A percentile compares a stretch with the other conserved stretches of the same genome.
Conservation (phyloP, 2,113 vertebrate species). For the Monopterus albus region DNA sequence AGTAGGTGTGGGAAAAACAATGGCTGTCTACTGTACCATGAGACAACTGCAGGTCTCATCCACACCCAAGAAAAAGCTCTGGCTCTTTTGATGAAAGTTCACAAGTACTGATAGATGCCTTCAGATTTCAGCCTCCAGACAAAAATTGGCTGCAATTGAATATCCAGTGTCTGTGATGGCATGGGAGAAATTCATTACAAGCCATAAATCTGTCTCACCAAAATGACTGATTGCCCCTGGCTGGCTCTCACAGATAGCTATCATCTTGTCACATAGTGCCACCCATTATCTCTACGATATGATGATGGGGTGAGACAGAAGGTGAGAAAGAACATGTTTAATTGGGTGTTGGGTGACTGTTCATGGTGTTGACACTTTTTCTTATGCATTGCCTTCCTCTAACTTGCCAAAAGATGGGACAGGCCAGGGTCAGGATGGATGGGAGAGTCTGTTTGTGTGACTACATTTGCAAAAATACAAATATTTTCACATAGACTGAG, state of each 20-base stretch:
- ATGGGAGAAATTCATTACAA: conserved; percentile 76
- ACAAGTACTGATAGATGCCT: background rate
- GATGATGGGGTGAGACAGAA: conserved; percentile 32
- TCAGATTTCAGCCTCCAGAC: conserved; percentile 44
- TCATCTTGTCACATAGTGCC: conserved; percentile 55
- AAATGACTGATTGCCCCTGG: conserved; percentile 49
- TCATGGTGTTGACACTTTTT: conserved; percentile 69
- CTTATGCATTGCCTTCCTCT: conserved; percentile 64
- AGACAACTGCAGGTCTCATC: conserved; percentile 12
- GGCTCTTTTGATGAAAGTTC: background rate
- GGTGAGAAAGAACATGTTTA: conserved; percentile 60
- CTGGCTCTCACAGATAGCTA: conserved; percentile 62
- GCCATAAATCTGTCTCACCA: conserved; percentile 62
- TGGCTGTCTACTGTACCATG: background rate
- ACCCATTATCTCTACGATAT: conserved; percentile 56
- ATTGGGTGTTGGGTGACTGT: conserved; percentile 67
- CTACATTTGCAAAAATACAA: conserved; percentile 58
- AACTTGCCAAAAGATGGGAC: conserved; percentile 53
- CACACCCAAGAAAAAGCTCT: conserved; percentile 2
- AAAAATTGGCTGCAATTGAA: conserved; percentile 49
- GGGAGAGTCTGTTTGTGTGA: conserved; percentile 43
- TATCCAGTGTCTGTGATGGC: conserved; percentile 50
- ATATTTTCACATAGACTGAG: conserved; percentile 59
- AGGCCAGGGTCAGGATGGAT: conserved; percentile 47
- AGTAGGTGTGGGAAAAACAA: conserved; percentile 38